Evolutionary conservation across 64 coral and sea anemone genomes (phyloP).

Genomic region (Hydrozoanthus tunicans): DNA sequence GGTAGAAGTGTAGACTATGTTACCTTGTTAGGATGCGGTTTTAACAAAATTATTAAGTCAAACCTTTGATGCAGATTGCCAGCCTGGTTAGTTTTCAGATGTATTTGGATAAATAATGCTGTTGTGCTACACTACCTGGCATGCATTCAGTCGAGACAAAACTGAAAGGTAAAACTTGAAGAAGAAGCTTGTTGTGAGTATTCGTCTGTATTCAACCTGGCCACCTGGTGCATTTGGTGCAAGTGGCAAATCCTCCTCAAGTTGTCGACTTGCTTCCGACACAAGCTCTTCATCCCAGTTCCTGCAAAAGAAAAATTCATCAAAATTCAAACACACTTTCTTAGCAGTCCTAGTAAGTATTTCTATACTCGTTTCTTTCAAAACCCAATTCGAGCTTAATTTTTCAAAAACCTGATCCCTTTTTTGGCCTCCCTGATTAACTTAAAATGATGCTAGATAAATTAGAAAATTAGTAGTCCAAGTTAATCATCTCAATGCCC

Average conservation of each 20-base stretch:
- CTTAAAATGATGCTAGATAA: too few relatives aligned
- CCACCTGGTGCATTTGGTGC: conserved; percentile 77
- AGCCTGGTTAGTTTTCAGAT: too few relatives aligned
- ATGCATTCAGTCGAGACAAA: conserved; percentile 60
- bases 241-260: conserved; percentile 76
- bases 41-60: too few relatives aligned
- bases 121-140: conserved; percentile 35
- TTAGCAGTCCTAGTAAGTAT: neutral
- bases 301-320: conserved; percentile 6
- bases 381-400: too few relatives aligned
- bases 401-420: too few relatives aligned
- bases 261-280: conserved; percentile 51
- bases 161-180: conserved; percentile 94
- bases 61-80: too few relatives aligned
- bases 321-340: neutral
- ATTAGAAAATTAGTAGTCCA: too few relatives aligned
- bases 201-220: conserved; percentile 84
- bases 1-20: too few relatives aligned
- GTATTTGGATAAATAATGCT: neutral
- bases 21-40: too few relatives aligned
- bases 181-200: conserved; percentile 87
- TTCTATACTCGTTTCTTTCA: too few relatives aligned
- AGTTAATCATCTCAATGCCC: too few relatives aligned
- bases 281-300: conserved; percentile 79
- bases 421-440: too few relatives aligned